phyloP scores from a whole-genome alignment of 2,888 invertebrate genomes.

The Coleophora deauratella region DNA sequence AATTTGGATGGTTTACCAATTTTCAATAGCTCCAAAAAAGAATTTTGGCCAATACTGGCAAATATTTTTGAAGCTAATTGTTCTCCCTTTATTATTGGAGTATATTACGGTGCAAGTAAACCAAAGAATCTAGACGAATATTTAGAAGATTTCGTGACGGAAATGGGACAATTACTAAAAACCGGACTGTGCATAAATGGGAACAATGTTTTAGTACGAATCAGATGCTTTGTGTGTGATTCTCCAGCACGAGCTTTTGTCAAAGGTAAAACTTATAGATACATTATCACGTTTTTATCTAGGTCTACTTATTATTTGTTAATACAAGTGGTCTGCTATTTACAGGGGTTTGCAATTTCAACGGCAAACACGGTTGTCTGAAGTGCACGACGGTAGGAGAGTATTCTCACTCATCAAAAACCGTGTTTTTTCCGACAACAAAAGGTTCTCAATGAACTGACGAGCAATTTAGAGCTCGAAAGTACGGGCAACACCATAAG shows the following conservation, averaged over 20 bases:
- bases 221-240: slow-evolving; percentile 6
- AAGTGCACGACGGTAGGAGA: slow-evolving; percentile 11
- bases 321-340: neutral
- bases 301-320: too few species aligned
- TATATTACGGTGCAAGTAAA: neutral
- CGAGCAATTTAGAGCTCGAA: slow-evolving; percentile 17
- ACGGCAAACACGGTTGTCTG: slow-evolving; percentile 11
- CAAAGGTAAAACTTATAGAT: neutral
- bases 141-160: slow-evolving; percentile 4
- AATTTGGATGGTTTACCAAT: slow-evolving; percentile 11
- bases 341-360: slow-evolving; percentile 12
- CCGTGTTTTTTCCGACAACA: slow-evolving; percentile 6
- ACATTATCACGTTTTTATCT: too few species aligned
- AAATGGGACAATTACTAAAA: slow-evolving; percentile 1
- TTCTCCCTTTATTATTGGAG: neutral
- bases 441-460: slow-evolving; percentile 11
- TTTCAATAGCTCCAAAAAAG: slow-evolving; percentile 7
- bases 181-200: neutral
- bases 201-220: slow-evolving; percentile 1
- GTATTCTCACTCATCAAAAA: slow-evolving; percentile 9
- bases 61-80: slow-evolving; percentile 2
- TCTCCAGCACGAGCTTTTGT: slow-evolving; percentile 7
- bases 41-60: slow-evolving; percentile 7
- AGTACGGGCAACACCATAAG: slow-evolving; percentile 19
- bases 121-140: slow-evolving; percentile 1